phyloP scores from a whole-genome alignment of 2,797 vertebrate genomes.

The Lepilemur septentrionalis region DNA sequence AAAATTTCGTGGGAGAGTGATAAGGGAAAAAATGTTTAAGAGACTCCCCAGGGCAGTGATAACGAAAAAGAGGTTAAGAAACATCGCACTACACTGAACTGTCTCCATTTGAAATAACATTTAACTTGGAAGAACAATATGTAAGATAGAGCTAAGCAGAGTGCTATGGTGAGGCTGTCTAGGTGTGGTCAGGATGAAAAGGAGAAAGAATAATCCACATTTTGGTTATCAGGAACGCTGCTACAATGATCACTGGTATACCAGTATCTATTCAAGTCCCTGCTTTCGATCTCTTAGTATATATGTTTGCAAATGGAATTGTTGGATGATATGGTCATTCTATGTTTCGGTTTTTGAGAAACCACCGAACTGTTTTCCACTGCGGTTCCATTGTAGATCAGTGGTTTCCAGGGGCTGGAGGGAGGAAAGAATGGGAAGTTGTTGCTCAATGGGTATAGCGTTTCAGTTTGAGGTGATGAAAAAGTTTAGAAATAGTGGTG shows the following conservation, averaged over 20 bases:
- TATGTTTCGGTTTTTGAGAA: background rate
- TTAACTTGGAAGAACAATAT: background rate
- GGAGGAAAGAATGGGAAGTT: background rate
- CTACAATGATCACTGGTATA: background rate
- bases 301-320: background rate
- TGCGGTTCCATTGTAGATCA: fast-evolving
- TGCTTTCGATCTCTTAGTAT: background rate
- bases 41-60: background rate
- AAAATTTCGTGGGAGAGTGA: background rate
- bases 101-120: background rate
- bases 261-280: no score
- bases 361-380: background rate
- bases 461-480: background rate
- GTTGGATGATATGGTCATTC: background rate
- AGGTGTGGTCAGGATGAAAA: background rate
- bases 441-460: background rate
- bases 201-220: background rate
- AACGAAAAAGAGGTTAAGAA: background rate
- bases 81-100: background rate
- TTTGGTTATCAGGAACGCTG: background rate
- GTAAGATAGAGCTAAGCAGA: background rate
- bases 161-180: background rate
- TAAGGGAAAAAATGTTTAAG: background rate
- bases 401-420: background rate
- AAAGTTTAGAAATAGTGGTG: background rate